These are phyloP conservation scores for Apis florea DNA, from an alignment of 1,140 invertebrate species.

Conservation along the genomic window DNA sequence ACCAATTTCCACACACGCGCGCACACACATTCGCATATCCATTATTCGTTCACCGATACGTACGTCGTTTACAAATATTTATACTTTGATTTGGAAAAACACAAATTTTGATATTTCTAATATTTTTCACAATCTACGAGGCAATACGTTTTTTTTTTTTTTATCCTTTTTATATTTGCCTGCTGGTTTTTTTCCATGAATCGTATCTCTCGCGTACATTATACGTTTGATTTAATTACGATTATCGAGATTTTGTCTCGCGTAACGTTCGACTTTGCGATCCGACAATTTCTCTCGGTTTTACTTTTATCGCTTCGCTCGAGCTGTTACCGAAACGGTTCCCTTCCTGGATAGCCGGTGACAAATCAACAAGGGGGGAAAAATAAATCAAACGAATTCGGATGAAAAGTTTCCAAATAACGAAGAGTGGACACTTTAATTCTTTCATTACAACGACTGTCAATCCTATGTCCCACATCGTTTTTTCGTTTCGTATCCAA, in stretches of 20 bases:
- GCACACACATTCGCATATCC: background rate
- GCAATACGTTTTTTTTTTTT: background rate
- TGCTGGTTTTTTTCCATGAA: constrained; percentile 7
- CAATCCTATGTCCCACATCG: constrained; percentile 22
- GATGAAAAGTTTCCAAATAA: constrained; percentile 61
- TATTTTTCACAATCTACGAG: background rate
- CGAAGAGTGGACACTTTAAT: constrained; percentile 63
- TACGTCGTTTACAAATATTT: background rate
- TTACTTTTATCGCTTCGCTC: constrained; percentile 57
- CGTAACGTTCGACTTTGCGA: constrained; percentile 18
- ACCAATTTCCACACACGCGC: background rate
- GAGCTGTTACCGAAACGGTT: constrained; percentile 47
- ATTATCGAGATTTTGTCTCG: constrained; percentile 30
- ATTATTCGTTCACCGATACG: background rate
- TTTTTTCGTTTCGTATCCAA: constrained; percentile 27
- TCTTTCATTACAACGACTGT: constrained; percentile 64
- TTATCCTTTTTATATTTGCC: background rate
- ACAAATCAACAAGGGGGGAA: constrained; percentile 8
- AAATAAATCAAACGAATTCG: constrained; percentile 59
- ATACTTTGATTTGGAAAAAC: no score
- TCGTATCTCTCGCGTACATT: constrained; percentile 39
- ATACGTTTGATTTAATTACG: constrained; percentile 57
- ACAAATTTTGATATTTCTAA: background rate
- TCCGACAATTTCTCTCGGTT: constrained; percentile 16
- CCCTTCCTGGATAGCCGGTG: background rate